Conservation (phyloP, 2,113 vertebrate species). For the Genyomyrus donnyi region DNA sequence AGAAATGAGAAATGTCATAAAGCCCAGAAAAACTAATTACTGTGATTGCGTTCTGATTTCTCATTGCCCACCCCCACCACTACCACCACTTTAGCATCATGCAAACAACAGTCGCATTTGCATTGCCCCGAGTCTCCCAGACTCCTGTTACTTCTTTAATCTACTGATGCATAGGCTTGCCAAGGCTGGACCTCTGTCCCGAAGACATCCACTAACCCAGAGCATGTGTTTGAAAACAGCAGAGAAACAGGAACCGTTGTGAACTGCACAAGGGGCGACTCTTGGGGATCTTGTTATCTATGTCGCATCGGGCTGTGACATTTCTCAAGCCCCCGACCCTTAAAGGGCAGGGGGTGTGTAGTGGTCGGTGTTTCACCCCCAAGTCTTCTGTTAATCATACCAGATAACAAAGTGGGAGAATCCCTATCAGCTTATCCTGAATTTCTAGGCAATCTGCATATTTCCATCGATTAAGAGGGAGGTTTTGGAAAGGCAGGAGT, state of each 20-base stretch:
- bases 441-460: not conserved
- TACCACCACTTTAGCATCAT: not conserved
- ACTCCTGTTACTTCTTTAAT: not conserved
- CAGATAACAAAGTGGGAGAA: not conserved
- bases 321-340: not conserved
- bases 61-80: not conserved
- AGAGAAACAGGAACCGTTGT: not conserved
- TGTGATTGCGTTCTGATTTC: not conserved
- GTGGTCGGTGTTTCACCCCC: not conserved
- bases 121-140: not conserved
- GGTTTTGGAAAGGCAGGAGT: not conserved
- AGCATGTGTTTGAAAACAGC: not conserved
- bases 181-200: not conserved
- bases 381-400: not conserved
- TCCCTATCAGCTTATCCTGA: not conserved
- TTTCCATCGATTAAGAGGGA: not conserved
- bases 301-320: not conserved
- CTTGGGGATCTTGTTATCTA: not conserved
- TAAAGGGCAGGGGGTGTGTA: not conserved
- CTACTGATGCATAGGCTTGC: not conserved
- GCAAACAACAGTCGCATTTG: not conserved
- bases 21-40: not conserved
- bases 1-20: not conserved
- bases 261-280: not conserved
- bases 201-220: not conserved